Conservation (phyloP, 2,113 vertebrate genomes). For the Leuciscus idus region DNA sequence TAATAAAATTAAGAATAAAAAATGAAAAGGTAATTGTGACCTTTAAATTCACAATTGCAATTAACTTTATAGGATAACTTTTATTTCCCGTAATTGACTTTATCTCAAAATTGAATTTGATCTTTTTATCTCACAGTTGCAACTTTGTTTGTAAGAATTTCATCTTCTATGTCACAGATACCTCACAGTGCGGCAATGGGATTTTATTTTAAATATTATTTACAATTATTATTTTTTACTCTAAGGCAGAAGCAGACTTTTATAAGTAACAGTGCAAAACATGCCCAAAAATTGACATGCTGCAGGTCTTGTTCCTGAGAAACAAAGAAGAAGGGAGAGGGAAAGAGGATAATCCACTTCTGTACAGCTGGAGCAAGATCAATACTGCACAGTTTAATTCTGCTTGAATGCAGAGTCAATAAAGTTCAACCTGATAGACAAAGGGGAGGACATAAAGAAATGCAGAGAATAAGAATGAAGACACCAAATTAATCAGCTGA, state of each 20-base stretch:
- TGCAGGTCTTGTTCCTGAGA: neutral
- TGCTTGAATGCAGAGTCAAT: conserved; percentile 6
- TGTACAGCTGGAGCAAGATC: neutral
- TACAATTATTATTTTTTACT: neutral
- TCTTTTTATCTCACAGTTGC: too few relatives aligned
- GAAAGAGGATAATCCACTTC: neutral
- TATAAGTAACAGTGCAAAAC: neutral
- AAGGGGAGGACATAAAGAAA: neutral
- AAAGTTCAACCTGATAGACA: neutral
- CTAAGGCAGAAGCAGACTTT: neutral
- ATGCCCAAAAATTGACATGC: neutral
- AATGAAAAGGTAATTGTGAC: neutral
- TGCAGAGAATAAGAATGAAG: conserved; percentile 8
- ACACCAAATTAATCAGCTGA: neutral
- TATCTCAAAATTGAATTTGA: too few relatives aligned
- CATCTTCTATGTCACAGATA: neutral
- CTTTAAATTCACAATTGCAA: neutral
- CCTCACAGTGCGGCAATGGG: neutral
- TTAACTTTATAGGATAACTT: too few relatives aligned
- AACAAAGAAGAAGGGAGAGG: neutral
- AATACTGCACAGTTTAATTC: conserved; percentile 27
- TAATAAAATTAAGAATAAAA: neutral
- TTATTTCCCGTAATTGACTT: too few relatives aligned
- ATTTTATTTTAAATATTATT: neutral
- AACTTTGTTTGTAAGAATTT: neutral